Evolutionary conservation across 2,888 invertebrate genomes (phyloP), one percentile per base, ranked within the genome.

Genomic region (Drosophila barbarae): DNA sequence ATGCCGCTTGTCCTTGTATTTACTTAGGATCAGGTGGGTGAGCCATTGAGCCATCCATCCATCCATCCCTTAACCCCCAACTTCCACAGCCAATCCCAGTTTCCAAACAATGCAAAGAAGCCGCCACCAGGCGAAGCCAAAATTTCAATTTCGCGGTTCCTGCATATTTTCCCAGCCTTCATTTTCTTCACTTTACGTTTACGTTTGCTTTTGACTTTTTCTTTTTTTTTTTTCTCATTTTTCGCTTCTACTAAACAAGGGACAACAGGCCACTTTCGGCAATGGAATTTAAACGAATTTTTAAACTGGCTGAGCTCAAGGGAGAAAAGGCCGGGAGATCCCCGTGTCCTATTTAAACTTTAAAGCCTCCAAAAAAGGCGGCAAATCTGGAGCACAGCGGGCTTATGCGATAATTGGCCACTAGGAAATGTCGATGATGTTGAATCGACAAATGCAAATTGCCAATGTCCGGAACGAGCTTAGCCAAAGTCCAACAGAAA

Each of bases 21-120:
- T 87, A 87, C 76, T 87, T 87, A 87, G 87, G 88, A 86, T 88
- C 87, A 87, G 87, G 88, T 87, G 87, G 85, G 85, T 81, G 77
- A 66, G 66, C 69, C 61, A 60, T 34, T 49, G 47, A 49, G 47
- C 49, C 49, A 49, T 10, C 49, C 44, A 44, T 42, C 42, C 21
- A 26, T 26, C 26, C 26, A 49, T 49, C 32, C 49, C 49, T 49
- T 34, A 26, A 23, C 38, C 42, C 57, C 46, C 38, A 15, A 9
- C 15, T 10, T 9, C 36, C 36, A 15, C 36, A 15, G 9, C n/a
- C 44, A 28, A 28, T 12, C 26, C 47, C 39, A 47, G 39, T 49
- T 23, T 23, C 23, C 21, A 41, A 85, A 85, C 81, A 80, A 85
- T 77, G 77, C 71, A 72, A 85, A 83, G 79, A 85, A 80, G 84